A percentile compares a stretch with the other conserved stretches of the same genome.
phyloP scores from a whole-genome alignment of 1,140 invertebrate species.

The Delia radicum region DNA sequence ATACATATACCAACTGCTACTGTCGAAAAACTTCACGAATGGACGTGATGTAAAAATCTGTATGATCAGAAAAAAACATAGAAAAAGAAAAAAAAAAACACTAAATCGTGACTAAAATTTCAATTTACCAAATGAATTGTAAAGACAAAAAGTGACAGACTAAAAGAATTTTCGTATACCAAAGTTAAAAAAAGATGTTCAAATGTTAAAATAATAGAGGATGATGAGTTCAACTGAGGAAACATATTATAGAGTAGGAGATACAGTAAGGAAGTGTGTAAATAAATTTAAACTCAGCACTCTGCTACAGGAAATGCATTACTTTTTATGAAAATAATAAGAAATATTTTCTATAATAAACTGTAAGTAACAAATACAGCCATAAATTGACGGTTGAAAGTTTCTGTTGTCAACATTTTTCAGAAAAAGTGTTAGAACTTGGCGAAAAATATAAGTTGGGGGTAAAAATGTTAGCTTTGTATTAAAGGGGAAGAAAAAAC shows the following conservation, averaged over 20 bases:
- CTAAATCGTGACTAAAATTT: conserved; percentile 22
- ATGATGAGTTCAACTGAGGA: neutral
- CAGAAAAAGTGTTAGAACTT: neutral
- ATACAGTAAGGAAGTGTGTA: neutral
- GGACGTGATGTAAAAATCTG: conserved; percentile 14
- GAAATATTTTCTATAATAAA: neutral
- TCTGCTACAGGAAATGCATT: neutral
- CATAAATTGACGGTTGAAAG: neutral
- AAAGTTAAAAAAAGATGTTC: neutral
- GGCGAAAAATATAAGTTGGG: too few relatives aligned
- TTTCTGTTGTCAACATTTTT: neutral
- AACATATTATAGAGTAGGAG: neutral
- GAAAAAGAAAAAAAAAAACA: neutral
- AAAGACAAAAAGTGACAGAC: neutral
- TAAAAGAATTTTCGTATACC: neutral
- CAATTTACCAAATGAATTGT: conserved; percentile 13
- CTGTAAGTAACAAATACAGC: neutral
- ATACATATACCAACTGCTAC: neutral
- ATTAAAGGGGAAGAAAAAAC: neutral
- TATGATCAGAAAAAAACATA: conserved; percentile 2
- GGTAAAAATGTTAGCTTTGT: too few relatives aligned
- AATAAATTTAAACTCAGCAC: neutral
- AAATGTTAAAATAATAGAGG: neutral
- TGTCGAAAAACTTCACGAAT: conserved; percentile 12
- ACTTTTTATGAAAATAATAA: neutral